A percentile compares a stretch with the other conserved stretches of the same genome.
Evolutionary conservation across 2,888 invertebrate genomes (phyloP).

Genomic region (Terebella lapidaria): DNA sequence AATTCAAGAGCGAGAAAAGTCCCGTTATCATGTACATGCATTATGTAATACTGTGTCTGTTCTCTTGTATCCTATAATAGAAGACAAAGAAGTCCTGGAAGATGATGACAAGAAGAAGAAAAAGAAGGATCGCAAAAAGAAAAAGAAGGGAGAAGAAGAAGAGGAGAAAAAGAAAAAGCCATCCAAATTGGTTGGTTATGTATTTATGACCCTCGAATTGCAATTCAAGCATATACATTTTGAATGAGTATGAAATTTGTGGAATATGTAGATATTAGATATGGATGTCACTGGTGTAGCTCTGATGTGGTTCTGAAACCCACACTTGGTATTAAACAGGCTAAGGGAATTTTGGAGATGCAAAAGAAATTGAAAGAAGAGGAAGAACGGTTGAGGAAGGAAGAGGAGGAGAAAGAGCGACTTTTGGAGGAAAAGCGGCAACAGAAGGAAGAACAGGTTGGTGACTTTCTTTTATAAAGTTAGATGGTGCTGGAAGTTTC

Average conservation of each 20-base stretch:
- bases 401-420: slow-evolving; percentile 31
- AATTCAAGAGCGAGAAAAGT: slow-evolving; percentile 5
- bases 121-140: slow-evolving; percentile 41
- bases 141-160: slow-evolving; percentile 37
- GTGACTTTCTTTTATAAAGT: not conserved
- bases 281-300: too few species aligned
- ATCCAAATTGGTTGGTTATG: slow-evolving; percentile 22
- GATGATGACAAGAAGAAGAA: slow-evolving; percentile 27
- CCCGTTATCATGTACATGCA: too few species aligned
- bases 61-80: too few species aligned
- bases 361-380: slow-evolving; percentile 49
- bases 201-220: not conserved
- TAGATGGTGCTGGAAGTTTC: too few species aligned
- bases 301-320: too few species aligned
- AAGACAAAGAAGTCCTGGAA: not conserved
- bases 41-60: too few species aligned
- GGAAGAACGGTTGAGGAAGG: slow-evolving; percentile 42
- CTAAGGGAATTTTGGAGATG: slow-evolving; percentile 51
- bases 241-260: too few species aligned
- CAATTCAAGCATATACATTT: not conserved
- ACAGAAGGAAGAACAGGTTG: slow-evolving; percentile 57
- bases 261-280: too few species aligned
- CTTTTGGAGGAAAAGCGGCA: slow-evolving; percentile 46
- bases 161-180: slow-evolving; percentile 35
- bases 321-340: too few species aligned